These are phyloP conservation scores for Pogoniulus pusillus DNA, from an alignment of 2,797 vertebrate genomes.

Conservation along the genomic window DNA sequence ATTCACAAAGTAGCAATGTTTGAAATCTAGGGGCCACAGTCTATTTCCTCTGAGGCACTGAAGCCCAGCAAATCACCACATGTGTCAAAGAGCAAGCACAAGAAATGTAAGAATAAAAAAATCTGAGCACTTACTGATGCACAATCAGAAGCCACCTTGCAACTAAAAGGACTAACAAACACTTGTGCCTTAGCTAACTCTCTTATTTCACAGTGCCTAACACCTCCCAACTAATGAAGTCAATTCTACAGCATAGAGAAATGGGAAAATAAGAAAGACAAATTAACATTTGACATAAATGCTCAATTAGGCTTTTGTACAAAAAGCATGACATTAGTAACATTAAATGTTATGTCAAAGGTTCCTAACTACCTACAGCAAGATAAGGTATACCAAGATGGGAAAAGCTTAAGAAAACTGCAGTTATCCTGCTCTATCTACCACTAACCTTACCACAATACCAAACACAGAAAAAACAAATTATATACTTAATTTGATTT, in stretches of 20 bases:
- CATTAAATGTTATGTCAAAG: background rate
- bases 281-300: background rate
- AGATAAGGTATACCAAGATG: background rate
- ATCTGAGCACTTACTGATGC: background rate
- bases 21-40: background rate
- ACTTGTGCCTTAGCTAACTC: background rate
- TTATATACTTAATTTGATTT: background rate
- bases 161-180: background rate
- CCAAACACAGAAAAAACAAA: background rate
- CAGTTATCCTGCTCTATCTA: background rate
- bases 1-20: background rate
- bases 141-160: background rate
- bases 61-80: background rate
- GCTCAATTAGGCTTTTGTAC: background rate
- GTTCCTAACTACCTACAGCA: background rate
- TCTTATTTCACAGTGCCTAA: background rate
- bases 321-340: background rate
- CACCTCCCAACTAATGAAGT: background rate
- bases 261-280: background rate
- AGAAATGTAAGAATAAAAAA: background rate
- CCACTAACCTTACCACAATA: background rate
- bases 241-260: background rate
- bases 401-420: background rate
- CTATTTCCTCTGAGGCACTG: background rate
- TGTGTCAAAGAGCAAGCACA: background rate